Evolutionary conservation across 2,888 invertebrate genomes (phyloP).

Genomic region (Hartigia nigra): DNA sequence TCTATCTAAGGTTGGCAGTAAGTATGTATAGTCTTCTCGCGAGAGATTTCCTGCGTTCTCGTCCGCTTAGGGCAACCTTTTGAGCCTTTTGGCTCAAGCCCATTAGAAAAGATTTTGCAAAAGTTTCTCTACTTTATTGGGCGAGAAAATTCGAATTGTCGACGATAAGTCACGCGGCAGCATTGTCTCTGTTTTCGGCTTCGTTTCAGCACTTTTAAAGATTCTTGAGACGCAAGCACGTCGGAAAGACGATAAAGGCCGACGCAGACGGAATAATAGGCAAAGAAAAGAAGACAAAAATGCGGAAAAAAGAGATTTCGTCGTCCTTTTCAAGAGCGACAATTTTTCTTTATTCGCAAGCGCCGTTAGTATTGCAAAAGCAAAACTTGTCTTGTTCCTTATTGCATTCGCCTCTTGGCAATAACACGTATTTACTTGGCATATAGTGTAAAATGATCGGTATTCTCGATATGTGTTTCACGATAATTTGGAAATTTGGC

Average conservation of each 20-base stretch:
- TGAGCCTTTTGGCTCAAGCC: neutral
- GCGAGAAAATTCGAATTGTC: neutral
- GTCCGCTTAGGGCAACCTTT: neutral
- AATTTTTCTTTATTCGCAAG: neutral
- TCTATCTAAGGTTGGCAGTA: conserved; percentile 1
- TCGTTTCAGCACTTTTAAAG: neutral
- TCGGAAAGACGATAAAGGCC: neutral
- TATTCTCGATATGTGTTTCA: neutral
- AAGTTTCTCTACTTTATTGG: neutral
- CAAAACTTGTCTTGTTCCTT: neutral
- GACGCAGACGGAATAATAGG: neutral
- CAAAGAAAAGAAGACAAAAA: neutral
- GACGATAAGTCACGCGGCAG: neutral
- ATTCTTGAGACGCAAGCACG: neutral
- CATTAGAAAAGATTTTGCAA: neutral
- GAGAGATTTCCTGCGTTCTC: neutral
- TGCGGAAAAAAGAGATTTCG: neutral
- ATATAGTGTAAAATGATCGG: neutral
- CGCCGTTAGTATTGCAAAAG: neutral
- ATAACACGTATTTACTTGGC: neutral
- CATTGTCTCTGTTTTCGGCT: neutral
- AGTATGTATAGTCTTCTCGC: neutral
- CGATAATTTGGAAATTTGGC: neutral
- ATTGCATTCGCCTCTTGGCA: neutral
- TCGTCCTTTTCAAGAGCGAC: neutral